Conservation (phyloP, 2,113 vertebrate genomes). For the Periophthalmus modestus region DNA sequence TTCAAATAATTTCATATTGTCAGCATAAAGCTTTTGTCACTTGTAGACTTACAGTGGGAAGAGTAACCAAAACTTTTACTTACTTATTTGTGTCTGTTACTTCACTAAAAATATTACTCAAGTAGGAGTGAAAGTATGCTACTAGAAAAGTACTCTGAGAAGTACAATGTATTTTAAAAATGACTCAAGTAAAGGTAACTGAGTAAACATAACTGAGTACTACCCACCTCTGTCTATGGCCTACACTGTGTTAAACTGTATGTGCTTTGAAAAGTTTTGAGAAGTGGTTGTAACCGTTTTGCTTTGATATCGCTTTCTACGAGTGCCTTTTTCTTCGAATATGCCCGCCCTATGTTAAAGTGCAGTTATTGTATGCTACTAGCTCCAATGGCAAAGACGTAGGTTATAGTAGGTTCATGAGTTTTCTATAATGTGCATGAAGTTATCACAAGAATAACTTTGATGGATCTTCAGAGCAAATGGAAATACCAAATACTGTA, state of each 20-base stretch:
- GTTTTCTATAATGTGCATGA: constrained; percentile 40
- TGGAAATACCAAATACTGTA: constrained; percentile 53
- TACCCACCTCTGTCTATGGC: no score
- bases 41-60: no score
- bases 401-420: constrained; percentile 7
- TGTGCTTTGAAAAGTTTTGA: neutral
- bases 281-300: constrained; percentile 28
- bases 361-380: constrained; percentile 44
- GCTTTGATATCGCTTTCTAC: constrained; percentile 48
- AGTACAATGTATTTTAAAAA: no score
- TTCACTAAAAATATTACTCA: no score
- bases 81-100: no score
- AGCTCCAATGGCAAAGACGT: constrained; percentile 26
- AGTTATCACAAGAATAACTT: constrained; percentile 18
- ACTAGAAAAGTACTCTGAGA: no score
- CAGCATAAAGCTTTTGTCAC: no score
- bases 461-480: constrained; percentile 27
- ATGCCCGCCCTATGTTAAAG: constrained; percentile 39
- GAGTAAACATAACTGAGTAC: no score
- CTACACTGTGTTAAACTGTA: neutral
- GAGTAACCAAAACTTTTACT: no score
- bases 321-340: constrained; percentile 64
- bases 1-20: no score
- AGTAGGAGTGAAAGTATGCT: no score
- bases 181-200: no score